A percentile compares a stretch with the other conserved stretches of the same genome.
These are phyloP conservation scores for Bubalus kerabau DNA, from an alignment of 2,113 vertebrate species.

Conservation along the genomic window DNA sequence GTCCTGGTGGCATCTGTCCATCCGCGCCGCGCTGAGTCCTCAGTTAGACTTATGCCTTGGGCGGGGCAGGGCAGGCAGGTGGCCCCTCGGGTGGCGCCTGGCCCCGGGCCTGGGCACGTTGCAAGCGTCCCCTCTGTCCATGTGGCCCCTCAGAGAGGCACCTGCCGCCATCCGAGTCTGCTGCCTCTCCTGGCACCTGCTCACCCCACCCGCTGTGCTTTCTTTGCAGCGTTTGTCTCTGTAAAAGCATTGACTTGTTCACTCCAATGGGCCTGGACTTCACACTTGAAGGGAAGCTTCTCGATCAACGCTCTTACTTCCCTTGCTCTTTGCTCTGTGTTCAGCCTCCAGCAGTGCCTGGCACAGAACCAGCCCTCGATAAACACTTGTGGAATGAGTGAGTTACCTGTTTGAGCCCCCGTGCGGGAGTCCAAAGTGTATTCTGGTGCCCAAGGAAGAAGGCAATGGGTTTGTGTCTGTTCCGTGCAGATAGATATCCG, in stretches of 20 bases:
- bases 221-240: background rate
- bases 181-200: background rate
- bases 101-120: background rate
- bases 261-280: background rate
- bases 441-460: background rate
- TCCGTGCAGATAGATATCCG: background rate
- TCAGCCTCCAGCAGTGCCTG: background rate
- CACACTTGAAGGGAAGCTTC: background rate
- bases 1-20: too few relatives aligned
- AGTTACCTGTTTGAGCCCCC: background rate
- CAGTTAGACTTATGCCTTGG: background rate
- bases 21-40: too few relatives aligned
- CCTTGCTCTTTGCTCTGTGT: background rate
- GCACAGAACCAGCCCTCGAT: background rate
- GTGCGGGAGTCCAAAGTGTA: background rate
- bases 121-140: fast-evolving
- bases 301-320: background rate
- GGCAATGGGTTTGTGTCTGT: background rate
- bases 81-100: fast-evolving
- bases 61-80: background rate
- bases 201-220: background rate
- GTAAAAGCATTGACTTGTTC: background rate
- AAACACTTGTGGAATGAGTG: background rate
- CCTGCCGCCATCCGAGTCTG: background rate
- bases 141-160: background rate